These are phyloP conservation scores for Wasmannia auropunctata DNA, from an alignment of 1,140 invertebrate genomes.

Conservation along the genomic window DNA sequence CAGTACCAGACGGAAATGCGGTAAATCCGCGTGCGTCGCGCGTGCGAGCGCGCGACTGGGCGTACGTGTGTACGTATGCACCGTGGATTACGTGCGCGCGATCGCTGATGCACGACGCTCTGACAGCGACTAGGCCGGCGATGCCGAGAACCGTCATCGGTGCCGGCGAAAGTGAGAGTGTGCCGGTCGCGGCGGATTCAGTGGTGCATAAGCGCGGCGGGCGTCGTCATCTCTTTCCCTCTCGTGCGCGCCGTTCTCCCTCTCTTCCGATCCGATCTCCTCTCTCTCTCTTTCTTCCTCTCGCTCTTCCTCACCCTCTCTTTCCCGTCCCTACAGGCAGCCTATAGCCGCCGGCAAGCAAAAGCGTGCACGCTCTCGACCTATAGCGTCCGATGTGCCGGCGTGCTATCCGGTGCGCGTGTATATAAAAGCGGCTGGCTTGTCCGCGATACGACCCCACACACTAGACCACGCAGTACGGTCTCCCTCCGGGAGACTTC, in stretches of 20 bases:
- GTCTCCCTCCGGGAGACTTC: conserved; percentile 49
- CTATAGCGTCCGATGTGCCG: conserved; percentile 73
- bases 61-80: conserved; percentile 34
- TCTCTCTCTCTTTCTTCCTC: conserved; percentile 33
- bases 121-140: conserved; percentile 71
- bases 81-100: conserved; percentile 27
- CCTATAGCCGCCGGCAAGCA: conserved; percentile 71
- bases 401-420: conserved; percentile 63
- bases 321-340: conserved; percentile 58
- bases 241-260: conserved; percentile 31
- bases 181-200: conserved; percentile 66
- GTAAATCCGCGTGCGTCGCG: neutral
- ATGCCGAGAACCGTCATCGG: conserved; percentile 79
- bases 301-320: conserved; percentile 43
- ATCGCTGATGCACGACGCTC: conserved; percentile 59
- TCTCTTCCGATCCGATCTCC: conserved; percentile 37
- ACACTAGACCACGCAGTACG: conserved; percentile 57
- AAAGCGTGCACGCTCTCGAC: conserved; percentile 67
- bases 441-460: conserved; percentile 66
- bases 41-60: neutral
- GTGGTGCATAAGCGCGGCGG: conserved; percentile 68
- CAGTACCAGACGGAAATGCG: conserved; percentile 16
- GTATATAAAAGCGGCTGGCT: conserved; percentile 60
- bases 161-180: conserved; percentile 84
- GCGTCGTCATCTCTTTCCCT: conserved; percentile 59